phyloP scores from a whole-genome alignment of 2,888 invertebrate genomes.

The Boloria selene region DNA sequence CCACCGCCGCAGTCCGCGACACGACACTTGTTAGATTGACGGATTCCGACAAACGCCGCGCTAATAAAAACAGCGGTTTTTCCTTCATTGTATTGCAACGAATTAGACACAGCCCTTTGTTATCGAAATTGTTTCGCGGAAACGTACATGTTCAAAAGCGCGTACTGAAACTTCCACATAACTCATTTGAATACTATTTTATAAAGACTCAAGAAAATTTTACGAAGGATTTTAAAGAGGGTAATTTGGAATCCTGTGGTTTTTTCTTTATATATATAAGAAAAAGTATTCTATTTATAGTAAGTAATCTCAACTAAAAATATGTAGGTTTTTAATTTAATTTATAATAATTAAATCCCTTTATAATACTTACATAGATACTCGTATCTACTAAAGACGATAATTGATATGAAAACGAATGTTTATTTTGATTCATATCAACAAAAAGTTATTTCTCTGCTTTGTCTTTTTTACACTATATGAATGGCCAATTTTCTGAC shows the following conservation, averaged over 20 bases:
- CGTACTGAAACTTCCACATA: constrained; percentile 24
- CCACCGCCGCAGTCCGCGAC: constrained; percentile 7
- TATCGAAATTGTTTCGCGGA: constrained; percentile 31
- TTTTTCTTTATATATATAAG: background rate
- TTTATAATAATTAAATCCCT: too few species aligned
- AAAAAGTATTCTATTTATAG: too few species aligned
- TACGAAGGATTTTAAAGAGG: background rate
- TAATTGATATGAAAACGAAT: too few species aligned
- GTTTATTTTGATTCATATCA: too few species aligned
- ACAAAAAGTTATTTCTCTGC: too few species aligned
- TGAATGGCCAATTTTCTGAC: too few species aligned
- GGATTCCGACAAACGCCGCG: constrained; percentile 31
- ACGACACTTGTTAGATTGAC: constrained; percentile 38
- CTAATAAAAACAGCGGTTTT: constrained; percentile 31
- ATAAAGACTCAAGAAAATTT: constrained; percentile 4
- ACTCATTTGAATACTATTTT: constrained; percentile 32
- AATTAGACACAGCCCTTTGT: constrained; percentile 38
- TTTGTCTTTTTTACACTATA: too few species aligned
- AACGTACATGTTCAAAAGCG: constrained; percentile 19
- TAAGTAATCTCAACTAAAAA: too few species aligned
- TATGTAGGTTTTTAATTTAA: too few species aligned
- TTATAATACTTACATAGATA: too few species aligned
- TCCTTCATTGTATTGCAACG: constrained; percentile 35
- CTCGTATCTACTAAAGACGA: too few species aligned
- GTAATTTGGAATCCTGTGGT: constrained; percentile 1